A percentile compares a stretch with the other conserved stretches of the same genome.
Evolutionary conservation across 2,888 invertebrate species (phyloP).

Genomic region (Andrena flavipes): DNA sequence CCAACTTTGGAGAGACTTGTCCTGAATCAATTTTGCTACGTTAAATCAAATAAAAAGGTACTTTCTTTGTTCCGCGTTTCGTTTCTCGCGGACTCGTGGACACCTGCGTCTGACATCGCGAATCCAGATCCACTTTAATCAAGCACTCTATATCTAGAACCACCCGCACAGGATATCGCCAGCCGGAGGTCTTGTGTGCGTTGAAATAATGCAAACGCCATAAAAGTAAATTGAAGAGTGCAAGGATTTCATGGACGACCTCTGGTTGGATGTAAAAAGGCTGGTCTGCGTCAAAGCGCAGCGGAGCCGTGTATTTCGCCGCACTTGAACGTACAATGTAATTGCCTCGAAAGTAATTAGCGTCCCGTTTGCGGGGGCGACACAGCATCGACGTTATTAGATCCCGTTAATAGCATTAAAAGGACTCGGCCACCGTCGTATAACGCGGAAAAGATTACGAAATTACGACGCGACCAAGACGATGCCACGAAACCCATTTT

Average conservation of each 20-base stretch:
- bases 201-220: background rate
- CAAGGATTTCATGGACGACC: background rate
- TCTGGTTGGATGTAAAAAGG: conserved; percentile 8
- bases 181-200: too few species aligned
- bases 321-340: conserved; percentile 44
- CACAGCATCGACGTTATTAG: conserved; percentile 53
- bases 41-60: too few species aligned
- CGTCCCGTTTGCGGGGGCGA: conserved; percentile 18
- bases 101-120: too few species aligned
- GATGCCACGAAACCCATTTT: background rate
- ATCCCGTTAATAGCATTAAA: conserved; percentile 50
- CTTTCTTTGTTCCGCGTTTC: too few species aligned
- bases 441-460: conserved; percentile 41
- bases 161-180: too few species aligned
- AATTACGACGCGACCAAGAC: conserved; percentile 15
- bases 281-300: conserved; percentile 33
- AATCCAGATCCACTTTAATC: too few species aligned
- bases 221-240: background rate
- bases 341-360: conserved; percentile 58
- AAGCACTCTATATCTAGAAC: too few species aligned
- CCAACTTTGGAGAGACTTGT: too few species aligned
- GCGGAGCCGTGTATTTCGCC: conserved; percentile 6
- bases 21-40: too few species aligned
- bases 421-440: conserved; percentile 4
- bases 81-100: too few species aligned